phyloP scores from a whole-genome alignment of 2,888 invertebrate species.

The Heliconius charithonia region DNA sequence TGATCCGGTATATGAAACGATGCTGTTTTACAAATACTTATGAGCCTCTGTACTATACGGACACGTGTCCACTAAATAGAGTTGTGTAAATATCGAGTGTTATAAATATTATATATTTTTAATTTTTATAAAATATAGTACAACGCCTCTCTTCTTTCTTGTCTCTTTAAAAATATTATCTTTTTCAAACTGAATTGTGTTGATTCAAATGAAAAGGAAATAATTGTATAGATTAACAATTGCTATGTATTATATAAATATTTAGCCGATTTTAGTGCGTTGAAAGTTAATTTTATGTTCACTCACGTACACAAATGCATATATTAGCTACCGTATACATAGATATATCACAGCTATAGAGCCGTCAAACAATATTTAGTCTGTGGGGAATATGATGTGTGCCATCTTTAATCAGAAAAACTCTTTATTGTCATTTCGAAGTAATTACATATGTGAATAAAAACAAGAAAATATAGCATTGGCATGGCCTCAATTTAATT shows the following conservation, averaged over 20 bases:
- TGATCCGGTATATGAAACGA: constrained; percentile 38
- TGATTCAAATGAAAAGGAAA: neutral
- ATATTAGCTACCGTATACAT: neutral
- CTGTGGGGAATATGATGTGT: neutral
- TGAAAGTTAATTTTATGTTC: neutral
- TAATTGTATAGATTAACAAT: neutral
- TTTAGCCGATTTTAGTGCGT: neutral
- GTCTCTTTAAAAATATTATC: too few species aligned
- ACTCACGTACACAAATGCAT: too few species aligned
- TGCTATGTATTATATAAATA: too few species aligned
- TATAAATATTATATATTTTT: neutral
- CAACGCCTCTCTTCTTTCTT: neutral
- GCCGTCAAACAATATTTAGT: neutral
- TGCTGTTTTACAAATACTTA: constrained; percentile 12
- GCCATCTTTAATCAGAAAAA: neutral
- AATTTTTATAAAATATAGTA: neutral
- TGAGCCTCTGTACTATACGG: neutral
- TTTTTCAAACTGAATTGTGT: neutral
- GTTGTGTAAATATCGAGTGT: neutral
- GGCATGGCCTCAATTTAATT: neutral
- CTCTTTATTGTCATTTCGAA: neutral
- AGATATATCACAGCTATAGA: neutral
- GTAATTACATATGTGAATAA: neutral
- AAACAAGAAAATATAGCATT: neutral
- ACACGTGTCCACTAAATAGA: too few species aligned